Conservation (phyloP, 2,797 vertebrate species). For the Manis crassicaudata region DNA sequence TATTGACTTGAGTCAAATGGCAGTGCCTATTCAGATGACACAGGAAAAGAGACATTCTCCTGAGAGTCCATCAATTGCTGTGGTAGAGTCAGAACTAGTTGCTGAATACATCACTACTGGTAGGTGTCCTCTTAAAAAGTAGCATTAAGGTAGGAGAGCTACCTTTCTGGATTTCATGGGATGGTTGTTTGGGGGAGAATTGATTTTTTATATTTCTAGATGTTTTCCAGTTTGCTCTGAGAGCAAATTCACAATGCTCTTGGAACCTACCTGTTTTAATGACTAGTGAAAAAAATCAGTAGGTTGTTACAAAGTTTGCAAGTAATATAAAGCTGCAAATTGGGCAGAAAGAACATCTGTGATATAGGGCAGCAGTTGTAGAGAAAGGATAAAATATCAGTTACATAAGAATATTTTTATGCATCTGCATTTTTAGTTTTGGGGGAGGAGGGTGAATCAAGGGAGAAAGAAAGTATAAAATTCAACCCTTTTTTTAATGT, state of each 20-base stretch:
- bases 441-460: background rate
- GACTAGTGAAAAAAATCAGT: background rate
- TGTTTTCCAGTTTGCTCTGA: conserved; percentile 39
- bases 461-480: conserved; percentile 33
- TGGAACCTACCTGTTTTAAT: conserved; percentile 57
- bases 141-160: conserved; percentile 53
- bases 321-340: conserved; percentile 24
- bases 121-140: conserved; percentile 80
- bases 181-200: background rate
- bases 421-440: conserved; percentile 20
- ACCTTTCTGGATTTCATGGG: conserved; percentile 58
- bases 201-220: conserved; percentile 49
- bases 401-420: conserved; percentile 49
- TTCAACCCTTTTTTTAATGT: background rate
- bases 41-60: conserved; percentile 93
- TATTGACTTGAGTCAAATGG: conserved; percentile 99
- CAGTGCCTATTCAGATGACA: conserved; percentile 95
- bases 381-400: conserved; percentile 37
- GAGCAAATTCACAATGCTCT: conserved; percentile 51
- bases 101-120: conserved; percentile 90
- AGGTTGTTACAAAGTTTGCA: conserved; percentile 17
- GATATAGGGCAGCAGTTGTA: background rate
- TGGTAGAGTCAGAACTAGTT: conserved; percentile 91
- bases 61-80: conserved; percentile 90
- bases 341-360: conserved; percentile 8